Evolutionary conservation across 2,113 vertebrate genomes (phyloP).

Genomic region (Cepphus grylle): DNA sequence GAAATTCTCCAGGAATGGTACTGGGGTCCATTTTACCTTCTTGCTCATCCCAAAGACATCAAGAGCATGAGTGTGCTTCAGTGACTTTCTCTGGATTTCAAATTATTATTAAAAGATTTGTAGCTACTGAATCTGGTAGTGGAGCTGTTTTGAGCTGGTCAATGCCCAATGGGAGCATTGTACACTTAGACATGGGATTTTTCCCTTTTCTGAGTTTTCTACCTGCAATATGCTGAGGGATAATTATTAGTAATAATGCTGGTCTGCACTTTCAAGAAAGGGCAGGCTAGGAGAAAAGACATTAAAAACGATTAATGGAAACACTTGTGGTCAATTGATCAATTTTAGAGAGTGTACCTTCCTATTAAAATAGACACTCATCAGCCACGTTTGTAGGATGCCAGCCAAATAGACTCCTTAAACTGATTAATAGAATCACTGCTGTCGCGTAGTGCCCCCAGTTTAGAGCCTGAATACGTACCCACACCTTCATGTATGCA

Average conservation of each 20-base stretch:
- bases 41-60: not conserved
- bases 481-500: not conserved
- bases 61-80: not conserved
- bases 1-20: not conserved
- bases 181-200: not conserved
- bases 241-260: slow-evolving; percentile 1
- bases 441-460: not conserved
- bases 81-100: not conserved
- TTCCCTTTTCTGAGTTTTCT: not conserved
- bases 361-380: not conserved
- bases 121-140: not conserved
- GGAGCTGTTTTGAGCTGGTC: not conserved
- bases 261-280: not conserved
- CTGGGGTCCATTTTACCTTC: not conserved
- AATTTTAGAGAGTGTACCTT: slow-evolving; percentile 11
- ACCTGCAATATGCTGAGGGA: not conserved
- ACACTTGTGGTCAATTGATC: not conserved
- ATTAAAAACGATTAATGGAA: slow-evolving; percentile 26
- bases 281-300: not conserved
- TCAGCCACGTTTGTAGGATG: not conserved
- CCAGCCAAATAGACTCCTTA: slow-evolving; percentile 9
- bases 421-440: not conserved
- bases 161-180: not conserved
- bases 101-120: not conserved
- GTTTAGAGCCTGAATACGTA: not conserved